Evolutionary conservation across 2,888 invertebrate species (phyloP), one percentile per base, ranked within the genome.

Genomic region (Punctoribates punctum): DNA sequence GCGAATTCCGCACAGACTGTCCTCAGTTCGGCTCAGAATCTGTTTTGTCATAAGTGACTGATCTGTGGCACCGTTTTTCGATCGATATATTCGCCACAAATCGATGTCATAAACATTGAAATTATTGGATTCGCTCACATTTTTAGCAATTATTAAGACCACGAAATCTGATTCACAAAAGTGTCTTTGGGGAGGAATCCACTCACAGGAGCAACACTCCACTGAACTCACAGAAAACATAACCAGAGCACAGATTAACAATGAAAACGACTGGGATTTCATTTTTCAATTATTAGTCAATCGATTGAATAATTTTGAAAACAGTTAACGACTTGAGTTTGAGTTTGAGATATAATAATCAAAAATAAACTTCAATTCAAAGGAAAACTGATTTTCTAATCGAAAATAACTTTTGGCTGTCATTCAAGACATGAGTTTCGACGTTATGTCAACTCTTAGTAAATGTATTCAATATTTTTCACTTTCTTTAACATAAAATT

Each of bases 51-150:
- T 70, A 1, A 70, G 46, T 1, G 46, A 42, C 15, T 29, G 15
- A 46, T 42, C 42, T 6, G 70, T 23, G 17, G 5, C 70, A 23
- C 20, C 23, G 20, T 70, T 23, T 4, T 20, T 5, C 11, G 23
- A 70, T 8, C 70, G 70, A 46, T 70, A 70, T n/a, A 70, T 46
- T 20, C 70, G 70, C 70, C 70, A 70, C 70, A 70, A 70, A 70
- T 70, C 70, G 15, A 70, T 46, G 46, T 46, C 70, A 70, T 70
- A 70, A 23, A 46, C 20, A 11, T n/a, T 23, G 5, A 20, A 15
- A 23, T 23, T 46, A 20, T 70, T 46, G 23, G 3, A n/a, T 38
- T 42, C 70, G 46, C 13, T 70, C n/a, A 23, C 20, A 13, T 38
- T 46, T 23, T 46, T 38, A 11, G 70, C 70, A 2, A 70, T 46